Base-by-base conservation (phyloP, 2,888 invertebrate species). In the Tachystola acroxantha region DNA sequence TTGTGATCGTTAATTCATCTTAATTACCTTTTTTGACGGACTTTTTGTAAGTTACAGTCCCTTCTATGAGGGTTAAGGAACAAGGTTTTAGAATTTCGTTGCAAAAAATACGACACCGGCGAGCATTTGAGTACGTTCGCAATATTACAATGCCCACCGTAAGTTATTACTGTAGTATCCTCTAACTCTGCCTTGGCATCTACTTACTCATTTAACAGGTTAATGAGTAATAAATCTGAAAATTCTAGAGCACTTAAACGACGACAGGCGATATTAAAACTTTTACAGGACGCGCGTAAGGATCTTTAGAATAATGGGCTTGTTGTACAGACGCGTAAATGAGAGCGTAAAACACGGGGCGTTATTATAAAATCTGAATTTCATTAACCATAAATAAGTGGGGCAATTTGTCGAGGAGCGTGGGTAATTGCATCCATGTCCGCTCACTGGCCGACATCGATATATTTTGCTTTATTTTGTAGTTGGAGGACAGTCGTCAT, bases 321-420 rank as follows among this genome's bases (percentile, higher is more conserved):
- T 66, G 64, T 68, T 57, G 39, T 57, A 71, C 64, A 68, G 59
- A 64, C 48, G 60, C 57, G 66, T 57, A 62, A 70, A 72, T 57
- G 59, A 62, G 59, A 54, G 46, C 45, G 58, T 66, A 62, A 65
- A 70, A 63, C 59, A 47, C 48, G 51, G 43, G 52, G 50, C 50
- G 54, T 57, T 72, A 64, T 70, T 73, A 69, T 69, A 67, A 66
- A 70, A 71, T 72, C 65, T 62, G 65, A 74, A 73, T 71, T 72
- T 72, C 67, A 72, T 73, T 74, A 70, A 61, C 64, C 58, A 66
- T 71, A 70, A 71, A 52, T 71, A 68, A 68, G 63, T 71, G 64
- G 61, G 50, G 52, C 64, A 69, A 72, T 72, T 73, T 70, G 67
- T 71, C 46, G 52, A 48, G 38, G 55, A 50, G 50, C 40, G 45